Conservation (phyloP, 2,113 vertebrate species). For the Hippocampus barbouri region DNA sequence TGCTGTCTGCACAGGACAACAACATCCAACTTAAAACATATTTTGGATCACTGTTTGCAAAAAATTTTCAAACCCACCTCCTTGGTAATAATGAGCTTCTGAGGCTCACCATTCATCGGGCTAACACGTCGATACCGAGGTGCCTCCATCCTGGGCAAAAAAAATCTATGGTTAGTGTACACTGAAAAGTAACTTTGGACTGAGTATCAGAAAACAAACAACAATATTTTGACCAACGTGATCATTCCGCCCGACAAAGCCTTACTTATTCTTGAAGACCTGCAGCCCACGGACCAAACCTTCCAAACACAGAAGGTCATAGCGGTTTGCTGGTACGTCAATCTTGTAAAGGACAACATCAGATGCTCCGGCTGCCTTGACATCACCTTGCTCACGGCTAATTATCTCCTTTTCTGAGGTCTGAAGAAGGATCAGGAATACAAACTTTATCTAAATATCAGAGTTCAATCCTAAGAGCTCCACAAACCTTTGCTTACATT, state of each 20-base stretch:
- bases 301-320: conserved; percentile 94
- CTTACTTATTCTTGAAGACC: conserved; percentile 92
- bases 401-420: conserved; percentile 95
- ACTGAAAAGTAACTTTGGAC: neutral
- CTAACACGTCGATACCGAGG: conserved; percentile 83
- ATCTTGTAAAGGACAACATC: conserved; percentile 93
- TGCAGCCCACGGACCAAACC: conserved; percentile 91
- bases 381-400: conserved; percentile 86
- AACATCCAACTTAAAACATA: neutral
- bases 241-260: neutral
- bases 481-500: neutral
- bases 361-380: conserved; percentile 86
- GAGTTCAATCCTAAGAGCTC: neutral
- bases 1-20: conserved; percentile 73
- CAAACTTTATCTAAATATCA: neutral
- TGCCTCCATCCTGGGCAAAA: conserved; percentile 76
- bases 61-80: conserved; percentile 74
- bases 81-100: conserved; percentile 84
- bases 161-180: conserved; percentile 8
- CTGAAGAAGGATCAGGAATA: conserved; percentile 56
- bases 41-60: neutral
- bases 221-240: neutral
- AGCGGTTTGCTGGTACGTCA: conserved; percentile 94
- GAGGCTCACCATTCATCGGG: conserved; percentile 75
- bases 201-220: neutral